These are phyloP conservation scores for Vanessa cardui DNA, from an alignment of 2,888 invertebrate species.

Conservation along the genomic window DNA sequence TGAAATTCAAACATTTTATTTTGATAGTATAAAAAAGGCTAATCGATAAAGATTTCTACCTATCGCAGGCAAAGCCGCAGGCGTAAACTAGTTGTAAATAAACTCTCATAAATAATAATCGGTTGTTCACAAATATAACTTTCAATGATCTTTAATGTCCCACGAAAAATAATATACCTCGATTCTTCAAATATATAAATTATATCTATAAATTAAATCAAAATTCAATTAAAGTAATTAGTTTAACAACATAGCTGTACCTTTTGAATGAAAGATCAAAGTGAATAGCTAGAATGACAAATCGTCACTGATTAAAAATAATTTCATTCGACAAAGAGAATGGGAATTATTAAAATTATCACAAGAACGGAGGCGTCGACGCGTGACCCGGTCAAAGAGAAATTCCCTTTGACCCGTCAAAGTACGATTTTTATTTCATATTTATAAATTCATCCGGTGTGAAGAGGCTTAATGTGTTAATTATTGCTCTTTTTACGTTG, in stretches of 20 bases:
- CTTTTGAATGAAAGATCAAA: constrained; percentile 3
- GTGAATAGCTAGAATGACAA: background rate
- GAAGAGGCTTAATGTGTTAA: constrained; percentile 40
- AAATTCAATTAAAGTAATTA: constrained; percentile 5
- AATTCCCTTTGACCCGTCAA: constrained; percentile 63
- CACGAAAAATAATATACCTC: too few species aligned
- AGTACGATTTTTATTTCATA: constrained; percentile 32
- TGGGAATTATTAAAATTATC: constrained; percentile 61
- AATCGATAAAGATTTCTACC: too few species aligned
- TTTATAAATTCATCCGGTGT: constrained; percentile 42
- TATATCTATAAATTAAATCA: background rate
- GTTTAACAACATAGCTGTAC: background rate
- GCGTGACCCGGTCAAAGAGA: constrained; percentile 59
- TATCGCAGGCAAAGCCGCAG: too few species aligned
- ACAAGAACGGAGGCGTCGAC: constrained; percentile 48
- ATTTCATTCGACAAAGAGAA: constrained; percentile 59
- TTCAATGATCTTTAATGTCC: too few species aligned
- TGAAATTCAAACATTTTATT: too few species aligned
- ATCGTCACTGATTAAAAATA: constrained; percentile 40
- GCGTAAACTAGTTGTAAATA: too few species aligned
- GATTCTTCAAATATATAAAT: background rate
- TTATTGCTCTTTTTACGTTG: constrained; percentile 29
- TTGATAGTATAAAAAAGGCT: too few species aligned
- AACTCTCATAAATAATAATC: too few species aligned
- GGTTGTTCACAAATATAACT: too few species aligned